Evolutionary conservation across 2,113 vertebrate genomes (phyloP).

Genomic region (Python bivittatus): DNA sequence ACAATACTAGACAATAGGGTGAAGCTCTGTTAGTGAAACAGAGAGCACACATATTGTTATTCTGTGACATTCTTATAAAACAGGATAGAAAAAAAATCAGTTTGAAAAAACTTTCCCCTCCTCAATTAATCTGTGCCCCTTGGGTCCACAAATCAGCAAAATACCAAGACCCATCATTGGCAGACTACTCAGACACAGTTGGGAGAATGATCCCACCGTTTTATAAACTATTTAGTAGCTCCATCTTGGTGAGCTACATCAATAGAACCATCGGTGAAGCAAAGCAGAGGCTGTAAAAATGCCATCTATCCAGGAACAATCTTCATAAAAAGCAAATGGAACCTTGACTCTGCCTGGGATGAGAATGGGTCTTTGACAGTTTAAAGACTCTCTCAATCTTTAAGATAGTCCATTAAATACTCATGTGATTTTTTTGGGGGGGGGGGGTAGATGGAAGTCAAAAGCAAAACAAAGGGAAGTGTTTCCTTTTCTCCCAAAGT

Average conservation of each 20-base stretch:
- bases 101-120: not conserved
- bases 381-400: slow-evolving; percentile 76
- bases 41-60: not conserved
- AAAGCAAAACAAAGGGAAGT: slow-evolving; percentile 67
- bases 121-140: accelerated
- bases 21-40: not conserved
- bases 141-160: accelerated
- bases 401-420: slow-evolving; percentile 76
- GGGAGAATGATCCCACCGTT: slow-evolving; percentile 71
- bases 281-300: slow-evolving; percentile 77
- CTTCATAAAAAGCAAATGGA: slow-evolving; percentile 75
- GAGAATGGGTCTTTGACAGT: slow-evolving; percentile 68
- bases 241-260: slow-evolving; percentile 71
- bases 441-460: slow-evolving; percentile 62
- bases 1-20: not conserved
- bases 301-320: slow-evolving; percentile 75
- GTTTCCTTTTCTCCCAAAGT: slow-evolving; percentile 45
- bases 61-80: not conserved
- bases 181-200: slow-evolving; percentile 58
- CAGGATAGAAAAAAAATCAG: not conserved
- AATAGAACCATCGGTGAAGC: slow-evolving; percentile 75
- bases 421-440: slow-evolving; percentile 53
- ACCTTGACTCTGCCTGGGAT: slow-evolving; percentile 60
- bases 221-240: slow-evolving; percentile 81
- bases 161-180: slow-evolving; percentile 30